Conservation (phyloP, 1,140 invertebrate genomes). For the Pseudobourletiella spinata region DNA sequence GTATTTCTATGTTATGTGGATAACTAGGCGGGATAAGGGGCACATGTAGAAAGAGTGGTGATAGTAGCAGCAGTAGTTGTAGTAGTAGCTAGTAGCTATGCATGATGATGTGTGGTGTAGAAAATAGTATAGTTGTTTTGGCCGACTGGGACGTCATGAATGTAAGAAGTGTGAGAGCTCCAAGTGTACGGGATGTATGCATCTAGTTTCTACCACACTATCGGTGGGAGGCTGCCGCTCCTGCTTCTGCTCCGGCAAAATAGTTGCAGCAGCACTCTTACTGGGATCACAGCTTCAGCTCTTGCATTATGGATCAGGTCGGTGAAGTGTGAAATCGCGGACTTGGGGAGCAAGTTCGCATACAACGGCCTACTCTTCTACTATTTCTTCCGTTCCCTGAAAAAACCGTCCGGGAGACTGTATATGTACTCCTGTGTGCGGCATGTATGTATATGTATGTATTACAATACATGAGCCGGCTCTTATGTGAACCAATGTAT, state of each 20-base stretch:
- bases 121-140: too few relatives aligned
- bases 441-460: too few relatives aligned
- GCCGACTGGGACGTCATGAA: conserved; percentile 5
- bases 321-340: conserved; percentile 36
- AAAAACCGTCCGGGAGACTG: not conserved
- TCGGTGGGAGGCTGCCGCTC: not conserved
- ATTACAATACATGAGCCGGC: too few relatives aligned
- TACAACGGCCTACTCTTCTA: conserved; percentile 4
- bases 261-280: conserved; percentile 23
- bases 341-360: conserved; percentile 30
- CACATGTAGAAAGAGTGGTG: too few relatives aligned
- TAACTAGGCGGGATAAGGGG: too few relatives aligned
- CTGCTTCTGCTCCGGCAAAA: not conserved
- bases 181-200: not conserved
- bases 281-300: conserved; percentile 26
- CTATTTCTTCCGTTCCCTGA: not conserved
- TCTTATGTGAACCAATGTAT: not conserved
- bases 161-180: not conserved
- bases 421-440: too few relatives aligned
- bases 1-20: too few relatives aligned
- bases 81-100: too few relatives aligned
- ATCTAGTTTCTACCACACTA: not conserved
- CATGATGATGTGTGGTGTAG: too few relatives aligned
- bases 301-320: conserved; percentile 37
- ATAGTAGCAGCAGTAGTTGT: not conserved